Base-by-base conservation (phyloP, 2,113 vertebrate genomes). In the Salminus brasiliensis region DNA sequence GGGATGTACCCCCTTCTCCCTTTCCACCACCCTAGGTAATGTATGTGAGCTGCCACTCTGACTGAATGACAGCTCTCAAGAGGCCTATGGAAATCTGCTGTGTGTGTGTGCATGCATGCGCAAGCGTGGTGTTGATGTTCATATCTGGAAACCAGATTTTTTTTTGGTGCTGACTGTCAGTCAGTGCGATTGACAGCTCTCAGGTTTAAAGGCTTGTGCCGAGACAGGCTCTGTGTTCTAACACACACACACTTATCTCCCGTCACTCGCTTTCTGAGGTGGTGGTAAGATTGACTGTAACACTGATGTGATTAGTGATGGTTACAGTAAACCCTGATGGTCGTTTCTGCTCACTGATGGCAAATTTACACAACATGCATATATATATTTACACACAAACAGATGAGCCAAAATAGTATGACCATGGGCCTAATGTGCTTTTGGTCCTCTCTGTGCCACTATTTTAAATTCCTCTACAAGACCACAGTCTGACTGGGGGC, bases 51-150 rank as follows among this genome's bases (percentile, higher is more conserved):
- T 92, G 90, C 25, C 90, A 88, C 60, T 93, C 90, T 92, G 6
- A n/a, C 43, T 93, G 92, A 93, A 80, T 92, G 92, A 92, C 91
- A 93, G 91, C 85, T 90, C 87, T 92, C 92, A 93, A 92, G 91
- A 90, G 88, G 89, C 88, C 89, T 86, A 87, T 84, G 81, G 90
- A 90, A 88, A 89, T 85, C 87, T 87, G 78, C 83, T 59, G 81
- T 78, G 74, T 68, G 76, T 79, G 79, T 88, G 78, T 85, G 77
- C 84, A 85, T 84, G 84, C 84, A 83, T 60, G 57, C 41, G 78
- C n/a, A n/a, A 55, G 52, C 86, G 74, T 76, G 81, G 83, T 77
- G 89, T 90, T 89, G 83, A 85, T 78, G 83, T 85, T 74, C 88
- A 91, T 91, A 92, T 93, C 91, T 86, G 88, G 86, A 88, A 92